Conservation (phyloP, 2,888 invertebrate genomes). For the Limnephilus rhombicus region DNA sequence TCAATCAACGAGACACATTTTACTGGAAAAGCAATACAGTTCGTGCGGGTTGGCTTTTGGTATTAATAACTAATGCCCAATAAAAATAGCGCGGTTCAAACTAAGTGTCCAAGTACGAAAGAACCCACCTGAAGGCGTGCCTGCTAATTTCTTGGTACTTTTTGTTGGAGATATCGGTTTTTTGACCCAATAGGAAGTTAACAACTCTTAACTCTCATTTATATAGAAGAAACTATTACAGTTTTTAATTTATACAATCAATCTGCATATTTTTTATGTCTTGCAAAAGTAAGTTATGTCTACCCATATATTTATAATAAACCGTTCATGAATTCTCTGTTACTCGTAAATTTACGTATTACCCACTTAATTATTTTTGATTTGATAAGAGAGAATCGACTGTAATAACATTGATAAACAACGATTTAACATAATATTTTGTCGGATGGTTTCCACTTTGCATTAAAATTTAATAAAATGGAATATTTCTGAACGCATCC, state of each 20-base stretch:
- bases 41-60: conserved; percentile 38
- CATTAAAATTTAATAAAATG: too few species aligned
- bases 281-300: neutral
- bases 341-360: neutral
- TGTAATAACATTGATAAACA: too few species aligned
- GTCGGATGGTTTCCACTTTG: too few species aligned
- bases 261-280: neutral
- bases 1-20: conserved; percentile 34
- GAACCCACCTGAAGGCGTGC: neutral
- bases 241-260: neutral
- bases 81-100: neutral
- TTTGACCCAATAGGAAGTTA: neutral
- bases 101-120: neutral
- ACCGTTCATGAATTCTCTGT: neutral
- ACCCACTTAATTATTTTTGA: too few species aligned
- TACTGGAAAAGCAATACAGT: conserved; percentile 44
- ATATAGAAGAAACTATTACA: neutral
- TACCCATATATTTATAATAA: neutral
- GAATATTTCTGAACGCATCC: too few species aligned
- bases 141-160: conserved; percentile 15
- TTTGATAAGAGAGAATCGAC: too few species aligned
- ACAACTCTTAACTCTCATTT: neutral
- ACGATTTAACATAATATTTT: too few species aligned
- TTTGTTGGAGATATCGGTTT: neutral
- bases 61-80: conserved; percentile 9